Evolutionary conservation across 2,113 vertebrate genomes (phyloP).

Genomic region (Turdus rufiventris): DNA sequence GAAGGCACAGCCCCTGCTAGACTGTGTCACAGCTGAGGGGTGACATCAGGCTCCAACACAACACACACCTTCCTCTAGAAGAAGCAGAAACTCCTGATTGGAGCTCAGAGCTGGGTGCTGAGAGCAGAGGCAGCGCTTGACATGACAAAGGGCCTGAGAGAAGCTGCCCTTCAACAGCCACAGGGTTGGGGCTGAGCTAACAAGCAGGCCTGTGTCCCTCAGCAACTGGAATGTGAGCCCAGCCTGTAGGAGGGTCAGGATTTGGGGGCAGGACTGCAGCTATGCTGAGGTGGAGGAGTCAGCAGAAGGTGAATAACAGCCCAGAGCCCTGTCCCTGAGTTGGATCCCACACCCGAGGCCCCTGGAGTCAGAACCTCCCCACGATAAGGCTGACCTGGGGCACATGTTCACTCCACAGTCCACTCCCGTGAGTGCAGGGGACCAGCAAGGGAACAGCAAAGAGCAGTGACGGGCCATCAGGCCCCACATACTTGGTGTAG

Average conservation of each 20-base stretch:
- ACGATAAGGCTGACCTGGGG: background rate
- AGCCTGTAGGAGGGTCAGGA: background rate
- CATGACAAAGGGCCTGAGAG: rapidly evolving
- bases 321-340: background rate
- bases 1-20: rapidly evolving
- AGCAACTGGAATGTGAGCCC: background rate
- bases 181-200: background rate
- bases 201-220: background rate
- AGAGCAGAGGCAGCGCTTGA: rapidly evolving
- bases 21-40: background rate
- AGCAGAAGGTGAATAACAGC: background rate
- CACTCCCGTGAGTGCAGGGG: background rate
- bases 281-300: background rate
- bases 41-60: background rate
- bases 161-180: background rate
- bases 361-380: background rate
- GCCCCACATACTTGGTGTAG: slow-evolving; percentile 82
- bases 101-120: background rate
- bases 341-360: background rate
- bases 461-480: background rate
- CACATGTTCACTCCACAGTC: background rate
- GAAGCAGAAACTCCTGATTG: background rate
- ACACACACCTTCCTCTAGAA: background rate
- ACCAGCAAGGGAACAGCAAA: background rate
- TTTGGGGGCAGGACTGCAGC: background rate